These are phyloP conservation scores for Tetramorium simillimum DNA, from an alignment of 1,140 invertebrate species.

Conservation along the genomic window DNA sequence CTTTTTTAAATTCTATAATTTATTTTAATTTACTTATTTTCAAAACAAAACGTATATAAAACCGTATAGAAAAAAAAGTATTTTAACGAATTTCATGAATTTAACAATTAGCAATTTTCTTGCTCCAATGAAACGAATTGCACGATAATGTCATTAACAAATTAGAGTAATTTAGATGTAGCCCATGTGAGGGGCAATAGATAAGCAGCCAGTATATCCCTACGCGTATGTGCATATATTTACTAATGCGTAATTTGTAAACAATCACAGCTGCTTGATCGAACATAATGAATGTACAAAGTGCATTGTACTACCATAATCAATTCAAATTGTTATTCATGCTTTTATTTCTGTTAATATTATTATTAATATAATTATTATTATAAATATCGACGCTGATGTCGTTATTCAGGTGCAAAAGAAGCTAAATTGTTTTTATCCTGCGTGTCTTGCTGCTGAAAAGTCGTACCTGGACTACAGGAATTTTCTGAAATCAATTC, in stretches of 20 bases:
- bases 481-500: slow-evolving; percentile 1
- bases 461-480: neutral
- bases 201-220: slow-evolving; percentile 47
- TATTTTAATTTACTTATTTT: slow-evolving; percentile 24
- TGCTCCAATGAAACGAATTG: slow-evolving; percentile 38
- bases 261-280: slow-evolving; percentile 65
- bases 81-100: slow-evolving; percentile 13
- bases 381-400: slow-evolving; percentile 25
- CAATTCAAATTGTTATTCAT: slow-evolving; percentile 58
- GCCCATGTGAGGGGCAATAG: slow-evolving; percentile 44
- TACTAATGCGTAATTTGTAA: slow-evolving; percentile 70
- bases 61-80: neutral
- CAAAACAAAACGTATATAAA: neutral
- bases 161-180: slow-evolving; percentile 73
- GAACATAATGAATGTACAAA: slow-evolving; percentile 66
- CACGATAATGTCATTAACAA: slow-evolving; percentile 68
- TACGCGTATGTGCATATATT: slow-evolving; percentile 64
- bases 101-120: slow-evolving; percentile 39
- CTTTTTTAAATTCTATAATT: neutral
- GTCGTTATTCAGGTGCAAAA: slow-evolving; percentile 21
- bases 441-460: neutral
- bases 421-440: neutral
- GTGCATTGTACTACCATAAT: slow-evolving; percentile 64
- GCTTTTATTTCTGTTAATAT: slow-evolving; percentile 61
- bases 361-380: slow-evolving; percentile 45